Evolutionary conservation across 2,113 vertebrate genomes (phyloP).

Genomic region (Burhinus oedicnemus): DNA sequence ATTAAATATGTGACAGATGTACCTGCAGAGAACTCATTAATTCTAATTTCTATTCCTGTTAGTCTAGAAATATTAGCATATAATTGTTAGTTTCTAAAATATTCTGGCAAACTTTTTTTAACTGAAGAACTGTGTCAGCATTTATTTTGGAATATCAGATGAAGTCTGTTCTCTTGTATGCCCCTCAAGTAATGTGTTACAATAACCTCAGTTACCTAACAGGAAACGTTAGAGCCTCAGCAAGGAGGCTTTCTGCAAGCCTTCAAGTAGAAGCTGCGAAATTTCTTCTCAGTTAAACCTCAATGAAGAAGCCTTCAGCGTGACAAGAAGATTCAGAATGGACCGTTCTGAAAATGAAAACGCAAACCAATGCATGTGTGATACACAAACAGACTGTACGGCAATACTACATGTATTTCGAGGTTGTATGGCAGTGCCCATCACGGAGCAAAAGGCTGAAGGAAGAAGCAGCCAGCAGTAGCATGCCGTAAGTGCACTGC

Average conservation of each 20-base stretch:
- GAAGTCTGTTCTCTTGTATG: conserved; percentile 19
- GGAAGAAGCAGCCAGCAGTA: neutral
- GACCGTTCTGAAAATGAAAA: neutral
- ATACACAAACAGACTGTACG: neutral
- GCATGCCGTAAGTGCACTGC: neutral
- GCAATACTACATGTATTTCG: neutral
- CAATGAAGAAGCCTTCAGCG: neutral
- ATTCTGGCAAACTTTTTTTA: conserved; percentile 55
- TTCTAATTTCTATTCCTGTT: conserved; percentile 60
- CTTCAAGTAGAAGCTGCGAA: neutral
- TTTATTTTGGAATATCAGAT: conserved; percentile 49
- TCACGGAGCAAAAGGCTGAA: neutral
- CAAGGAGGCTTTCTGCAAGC: neutral
- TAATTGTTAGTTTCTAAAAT: conserved; percentile 66
- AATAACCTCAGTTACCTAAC: conserved; percentile 56
- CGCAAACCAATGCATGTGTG: neutral
- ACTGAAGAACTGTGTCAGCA: conserved; percentile 54
- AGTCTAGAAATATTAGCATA: conserved; percentile 65
- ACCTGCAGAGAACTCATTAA: conserved; percentile 61
- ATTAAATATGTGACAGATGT: conserved; percentile 27
- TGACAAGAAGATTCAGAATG: neutral
- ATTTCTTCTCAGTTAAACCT: neutral
- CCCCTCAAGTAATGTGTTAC: conserved; percentile 34
- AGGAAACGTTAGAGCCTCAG: neutral
- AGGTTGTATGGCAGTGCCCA: neutral